Evolutionary conservation across 2,888 invertebrate genomes (phyloP).

Genomic region (Eupithecia insigniata): DNA sequence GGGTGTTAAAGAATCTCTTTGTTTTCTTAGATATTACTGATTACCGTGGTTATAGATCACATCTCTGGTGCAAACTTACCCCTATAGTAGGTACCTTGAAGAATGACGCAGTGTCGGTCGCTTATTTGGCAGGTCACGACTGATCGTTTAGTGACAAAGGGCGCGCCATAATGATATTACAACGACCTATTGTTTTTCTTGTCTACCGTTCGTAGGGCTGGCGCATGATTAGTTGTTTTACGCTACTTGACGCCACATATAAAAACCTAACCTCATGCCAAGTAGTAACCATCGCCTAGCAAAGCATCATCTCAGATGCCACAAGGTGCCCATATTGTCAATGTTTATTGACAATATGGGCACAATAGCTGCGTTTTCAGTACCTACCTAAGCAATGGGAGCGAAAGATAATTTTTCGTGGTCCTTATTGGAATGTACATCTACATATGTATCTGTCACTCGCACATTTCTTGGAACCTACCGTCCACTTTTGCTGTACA

Average conservation of each 20-base stretch:
- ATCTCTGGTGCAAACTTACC: not conserved
- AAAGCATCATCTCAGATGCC: not conserved
- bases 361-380: not conserved
- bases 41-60: not conserved
- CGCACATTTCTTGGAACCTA: no score
- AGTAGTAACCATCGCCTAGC: not conserved
- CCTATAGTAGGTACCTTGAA: not conserved
- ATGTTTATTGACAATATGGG: no score
- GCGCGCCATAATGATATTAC: slow-evolving; percentile 20
- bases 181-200: slow-evolving; percentile 33
- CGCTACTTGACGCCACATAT: not conserved
- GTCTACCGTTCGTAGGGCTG: slow-evolving; percentile 21
- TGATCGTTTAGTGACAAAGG: slow-evolving; percentile 17
- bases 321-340: not conserved
- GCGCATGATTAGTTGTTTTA: not conserved
- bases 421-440: no score
- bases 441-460: no score
- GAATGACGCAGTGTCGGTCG: slow-evolving; percentile 21
- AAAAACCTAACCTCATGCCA: not conserved
- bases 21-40: not conserved
- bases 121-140: slow-evolving; percentile 15
- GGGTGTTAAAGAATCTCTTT: not conserved
- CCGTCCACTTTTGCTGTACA: no score
- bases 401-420: not conserved
- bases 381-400: not conserved